Evolutionary conservation across 1,140 invertebrate species (phyloP), one percentile per base, ranked within the genome.

Genomic region (Sinella curviseta): DNA sequence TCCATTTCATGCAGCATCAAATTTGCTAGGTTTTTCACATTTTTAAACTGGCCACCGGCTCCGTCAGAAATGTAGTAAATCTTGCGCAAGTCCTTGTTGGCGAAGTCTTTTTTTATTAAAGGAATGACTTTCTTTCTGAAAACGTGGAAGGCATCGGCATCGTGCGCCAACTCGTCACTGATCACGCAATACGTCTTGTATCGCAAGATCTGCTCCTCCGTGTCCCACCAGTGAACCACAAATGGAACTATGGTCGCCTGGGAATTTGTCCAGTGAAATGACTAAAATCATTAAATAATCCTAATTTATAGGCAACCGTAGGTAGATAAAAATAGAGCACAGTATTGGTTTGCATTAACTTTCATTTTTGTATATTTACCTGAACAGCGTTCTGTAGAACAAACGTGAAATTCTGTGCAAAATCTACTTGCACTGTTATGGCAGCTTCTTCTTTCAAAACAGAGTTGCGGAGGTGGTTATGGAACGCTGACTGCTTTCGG

Each of bases 221-320:
- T n/a, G n/a, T n/a, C n/a, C n/a, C n/a, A n/a, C n/a, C n/a, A n/a
- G 26, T 82, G 48, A 76, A 57, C 24, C 31, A 57, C 77, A 82
- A 84, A 84, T 1, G 82, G 79, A 78, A 84, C 82, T 24, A 85
- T 54, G 54, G 83, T 85, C 17, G 78, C 81, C 57, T 85, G 82
- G 0, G 20, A 12, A 74, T 81, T 85, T 16, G 17, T 54, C 84
- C 81, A 85, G 77, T 84, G 82, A 48, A 48, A 48, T 48, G 4
- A 4, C 39, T 48, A 48, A 8, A 8, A 17, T 4, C 4, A 48
- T 8, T 17, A 48, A 48, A 48, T 48, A 48, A 8, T 48, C 4
- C 39, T 48, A 48, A 48, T 48, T 17, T 8, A 17, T 48, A 48
- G 39, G 4, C 39, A 48, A 48, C 39, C 4, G 4, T 48, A 48